Percentiles rank a stretch among this genome's conserved stretches.
Conservation (phyloP, 2,888 invertebrate genomes). For the Euplagia quadripunctaria region DNA sequence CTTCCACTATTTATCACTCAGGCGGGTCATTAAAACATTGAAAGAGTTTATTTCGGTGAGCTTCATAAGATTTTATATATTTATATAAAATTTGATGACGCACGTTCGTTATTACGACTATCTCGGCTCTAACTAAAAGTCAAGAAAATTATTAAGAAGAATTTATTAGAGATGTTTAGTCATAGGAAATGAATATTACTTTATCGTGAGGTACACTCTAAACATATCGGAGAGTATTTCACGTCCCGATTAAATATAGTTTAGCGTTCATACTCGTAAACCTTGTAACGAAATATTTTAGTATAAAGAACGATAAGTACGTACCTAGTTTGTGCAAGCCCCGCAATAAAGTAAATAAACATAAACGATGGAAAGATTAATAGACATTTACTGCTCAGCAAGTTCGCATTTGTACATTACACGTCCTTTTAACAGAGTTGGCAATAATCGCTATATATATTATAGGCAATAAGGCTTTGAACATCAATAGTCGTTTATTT, state of each 20-base stretch:
- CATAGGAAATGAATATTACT: constrained; percentile 47
- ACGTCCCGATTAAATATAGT: constrained; percentile 32
- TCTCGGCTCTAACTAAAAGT: constrained; percentile 46
- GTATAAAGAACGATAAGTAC: constrained; percentile 27
- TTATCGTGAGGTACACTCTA: constrained; percentile 13
- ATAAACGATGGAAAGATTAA: constrained; percentile 35
- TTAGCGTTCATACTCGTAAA: constrained; percentile 35
- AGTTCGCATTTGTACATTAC: constrained; percentile 12
- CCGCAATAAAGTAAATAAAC: constrained; percentile 44
- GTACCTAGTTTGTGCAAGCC: constrained; percentile 19
- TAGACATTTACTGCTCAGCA: constrained; percentile 20
- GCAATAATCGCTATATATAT: background rate
- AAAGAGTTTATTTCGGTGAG: constrained; percentile 71
- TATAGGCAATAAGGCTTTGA: no score
- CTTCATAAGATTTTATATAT: constrained; percentile 64
- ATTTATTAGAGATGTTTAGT: constrained; percentile 64
- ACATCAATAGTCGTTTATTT: no score
- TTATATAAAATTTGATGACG: constrained; percentile 72
- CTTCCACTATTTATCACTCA: constrained; percentile 61
- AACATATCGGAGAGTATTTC: constrained; percentile 22
- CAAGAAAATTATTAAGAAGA: constrained; percentile 66
- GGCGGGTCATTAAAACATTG: constrained; percentile 64
- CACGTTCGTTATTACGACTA: constrained; percentile 67
- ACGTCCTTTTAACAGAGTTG: background rate
- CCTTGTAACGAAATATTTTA: constrained; percentile 29